A percentile compares a stretch with the other conserved stretches of the same genome.
phyloP scores from a whole-genome alignment of 2,113 vertebrate genomes.

The Hipposideros armiger region DNA sequence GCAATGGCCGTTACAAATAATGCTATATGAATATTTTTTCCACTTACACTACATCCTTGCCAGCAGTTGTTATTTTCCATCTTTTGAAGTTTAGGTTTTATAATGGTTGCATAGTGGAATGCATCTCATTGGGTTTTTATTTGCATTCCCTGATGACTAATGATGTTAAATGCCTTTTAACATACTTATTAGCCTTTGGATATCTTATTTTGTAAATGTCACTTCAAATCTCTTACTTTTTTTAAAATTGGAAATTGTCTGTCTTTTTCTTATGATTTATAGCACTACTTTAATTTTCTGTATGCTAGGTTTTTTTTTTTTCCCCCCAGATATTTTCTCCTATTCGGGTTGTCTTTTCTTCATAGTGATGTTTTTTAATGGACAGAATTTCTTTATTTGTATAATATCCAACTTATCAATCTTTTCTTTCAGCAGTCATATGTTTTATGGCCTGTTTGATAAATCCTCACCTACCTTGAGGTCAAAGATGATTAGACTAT shows the following conservation, averaged over 20 bases:
- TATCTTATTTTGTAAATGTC: neutral
- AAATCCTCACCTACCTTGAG: neutral
- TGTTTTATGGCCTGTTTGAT: neutral
- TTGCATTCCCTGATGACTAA: neutral
- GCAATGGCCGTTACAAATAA: neutral
- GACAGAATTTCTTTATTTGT: neutral
- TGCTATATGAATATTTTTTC: neutral
- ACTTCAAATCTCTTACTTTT: neutral
- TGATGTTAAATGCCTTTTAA: neutral
- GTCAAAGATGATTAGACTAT: neutral
- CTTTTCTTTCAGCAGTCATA: neutral
- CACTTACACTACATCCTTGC: neutral
- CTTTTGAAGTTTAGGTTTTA: neutral
- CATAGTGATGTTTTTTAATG: neutral
- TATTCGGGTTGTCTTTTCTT: neutral
- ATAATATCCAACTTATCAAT: neutral
- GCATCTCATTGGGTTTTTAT: neutral
- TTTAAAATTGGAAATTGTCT: neutral
- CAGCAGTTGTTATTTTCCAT: neutral
- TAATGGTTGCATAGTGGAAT: neutral
- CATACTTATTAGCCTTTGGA: neutral
- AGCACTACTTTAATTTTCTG: neutral
- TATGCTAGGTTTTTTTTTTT: neutral
- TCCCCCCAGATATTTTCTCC: neutral
- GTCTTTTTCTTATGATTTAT: neutral